Evolutionary conservation across 64 coral and sea anemone genomes (phyloP).

Genomic region (Dendronephthya gigantea): DNA sequence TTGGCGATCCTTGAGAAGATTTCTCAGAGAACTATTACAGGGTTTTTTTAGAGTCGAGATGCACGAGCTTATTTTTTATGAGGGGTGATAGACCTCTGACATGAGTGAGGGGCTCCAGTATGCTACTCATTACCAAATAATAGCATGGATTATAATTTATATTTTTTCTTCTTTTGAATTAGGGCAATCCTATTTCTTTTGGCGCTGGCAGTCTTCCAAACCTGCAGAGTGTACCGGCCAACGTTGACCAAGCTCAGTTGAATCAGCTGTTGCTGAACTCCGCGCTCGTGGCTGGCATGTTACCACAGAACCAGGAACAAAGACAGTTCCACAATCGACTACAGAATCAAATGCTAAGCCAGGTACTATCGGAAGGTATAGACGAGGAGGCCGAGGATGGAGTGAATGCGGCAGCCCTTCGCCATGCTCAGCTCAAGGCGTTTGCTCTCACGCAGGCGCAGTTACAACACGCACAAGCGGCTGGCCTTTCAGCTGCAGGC

Average conservation of each 20-base stretch:
- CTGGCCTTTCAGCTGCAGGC: constrained; percentile 28
- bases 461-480: constrained; percentile 44
- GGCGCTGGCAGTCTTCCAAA: constrained; percentile 67
- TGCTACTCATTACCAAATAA: too few relatives aligned
- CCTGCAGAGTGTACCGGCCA: constrained; percentile 70
- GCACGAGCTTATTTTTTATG: too few relatives aligned
- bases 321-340: constrained; percentile 41
- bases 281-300: constrained; percentile 5
- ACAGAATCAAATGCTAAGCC: constrained; percentile 60
- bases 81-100: too few relatives aligned
- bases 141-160: too few relatives aligned
- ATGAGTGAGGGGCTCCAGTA: too few relatives aligned
- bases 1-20: too few relatives aligned
- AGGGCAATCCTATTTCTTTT: neutral
- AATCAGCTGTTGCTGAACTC: constrained; percentile 49
- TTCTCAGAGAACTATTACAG: too few relatives aligned
- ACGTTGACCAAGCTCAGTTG: constrained; percentile 50
- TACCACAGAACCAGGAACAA: constrained; percentile 42
- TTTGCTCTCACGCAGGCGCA: constrained; percentile 78
- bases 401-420: constrained; percentile 64
- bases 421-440: constrained; percentile 74
- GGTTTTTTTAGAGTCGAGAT: too few relatives aligned
- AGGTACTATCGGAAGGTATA: constrained; percentile 79
- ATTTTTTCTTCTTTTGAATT: neutral
- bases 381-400: constrained; percentile 83